phyloP scores from a whole-genome alignment of 2,797 vertebrate species.

The Xerus rutilus region DNA sequence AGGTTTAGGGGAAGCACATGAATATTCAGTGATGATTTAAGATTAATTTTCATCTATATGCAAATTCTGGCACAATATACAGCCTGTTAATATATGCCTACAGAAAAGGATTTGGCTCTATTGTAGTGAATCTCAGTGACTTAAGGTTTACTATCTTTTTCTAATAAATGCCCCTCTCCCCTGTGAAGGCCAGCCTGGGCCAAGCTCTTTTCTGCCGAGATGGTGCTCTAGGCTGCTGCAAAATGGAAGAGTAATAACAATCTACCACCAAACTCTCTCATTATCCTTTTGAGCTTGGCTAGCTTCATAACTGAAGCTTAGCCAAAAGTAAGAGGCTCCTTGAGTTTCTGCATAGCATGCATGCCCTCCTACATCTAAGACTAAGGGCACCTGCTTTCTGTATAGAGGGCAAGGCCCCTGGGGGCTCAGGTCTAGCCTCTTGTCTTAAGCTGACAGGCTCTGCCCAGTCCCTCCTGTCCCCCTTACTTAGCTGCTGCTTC shows the following conservation, averaged over 20 bases:
- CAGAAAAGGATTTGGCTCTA: not conserved
- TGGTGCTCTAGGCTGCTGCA: not conserved
- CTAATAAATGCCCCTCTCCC: not conserved
- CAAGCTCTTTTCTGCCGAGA: not conserved
- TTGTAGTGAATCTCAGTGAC: not conserved
- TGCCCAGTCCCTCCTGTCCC: not conserved
- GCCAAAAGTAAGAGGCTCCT: not conserved
- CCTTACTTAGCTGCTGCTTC: not conserved
- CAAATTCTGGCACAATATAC: slow-evolving; percentile 2
- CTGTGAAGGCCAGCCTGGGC: not conserved
- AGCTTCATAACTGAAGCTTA: not conserved
- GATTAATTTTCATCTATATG: slow-evolving; percentile 68
- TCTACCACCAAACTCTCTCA: not conserved
- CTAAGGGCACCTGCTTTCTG: not conserved
- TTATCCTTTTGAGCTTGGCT: not conserved
- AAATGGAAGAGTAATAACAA: not conserved
- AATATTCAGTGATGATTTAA: slow-evolving; percentile 75
- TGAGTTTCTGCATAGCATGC: not conserved
- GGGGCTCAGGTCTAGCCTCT: not conserved
- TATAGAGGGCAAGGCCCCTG: not conserved
- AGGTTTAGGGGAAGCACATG: slow-evolving; percentile 74
- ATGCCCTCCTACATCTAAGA: not conserved
- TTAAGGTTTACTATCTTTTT: not conserved
- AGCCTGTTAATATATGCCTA: not conserved
- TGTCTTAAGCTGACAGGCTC: not conserved